Evolutionary conservation across 2,888 invertebrate genomes (phyloP).

Genomic region (Nomada hirtipes): DNA sequence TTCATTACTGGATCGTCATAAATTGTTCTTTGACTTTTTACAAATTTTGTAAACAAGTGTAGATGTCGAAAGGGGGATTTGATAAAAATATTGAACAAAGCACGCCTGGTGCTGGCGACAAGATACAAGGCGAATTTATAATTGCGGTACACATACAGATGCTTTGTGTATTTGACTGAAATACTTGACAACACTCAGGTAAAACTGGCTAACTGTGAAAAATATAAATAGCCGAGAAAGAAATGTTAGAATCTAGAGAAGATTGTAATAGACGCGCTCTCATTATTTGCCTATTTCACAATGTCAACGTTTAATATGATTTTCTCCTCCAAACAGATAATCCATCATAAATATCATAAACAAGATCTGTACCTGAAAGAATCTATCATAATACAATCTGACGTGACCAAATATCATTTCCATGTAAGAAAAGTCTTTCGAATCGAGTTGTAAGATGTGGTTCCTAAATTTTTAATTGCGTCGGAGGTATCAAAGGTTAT

Average conservation of each 20-base stretch:
- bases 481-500: constrained; percentile 6
- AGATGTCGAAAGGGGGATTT: no score
- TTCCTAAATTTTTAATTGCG: background rate
- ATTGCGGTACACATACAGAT: no score
- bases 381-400: constrained; percentile 2
- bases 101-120: no score
- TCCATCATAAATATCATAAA: background rate
- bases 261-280: background rate
- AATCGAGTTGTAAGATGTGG: background rate
- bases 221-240: background rate
- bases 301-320: background rate
- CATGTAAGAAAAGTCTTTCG: background rate
- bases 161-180: no score
- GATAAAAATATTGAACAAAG: no score
- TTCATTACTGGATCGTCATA: no score
- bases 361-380: background rate
- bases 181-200: background rate
- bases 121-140: no score
- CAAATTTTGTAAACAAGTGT: no score
- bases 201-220: background rate
- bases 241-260: background rate
- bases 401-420: background rate
- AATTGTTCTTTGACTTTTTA: no score
- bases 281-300: background rate
- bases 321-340: background rate